Evolutionary conservation across 2,113 vertebrate genomes (phyloP), one percentile per base, ranked within the genome.

Genomic region (Aegithalos caudatus): DNA sequence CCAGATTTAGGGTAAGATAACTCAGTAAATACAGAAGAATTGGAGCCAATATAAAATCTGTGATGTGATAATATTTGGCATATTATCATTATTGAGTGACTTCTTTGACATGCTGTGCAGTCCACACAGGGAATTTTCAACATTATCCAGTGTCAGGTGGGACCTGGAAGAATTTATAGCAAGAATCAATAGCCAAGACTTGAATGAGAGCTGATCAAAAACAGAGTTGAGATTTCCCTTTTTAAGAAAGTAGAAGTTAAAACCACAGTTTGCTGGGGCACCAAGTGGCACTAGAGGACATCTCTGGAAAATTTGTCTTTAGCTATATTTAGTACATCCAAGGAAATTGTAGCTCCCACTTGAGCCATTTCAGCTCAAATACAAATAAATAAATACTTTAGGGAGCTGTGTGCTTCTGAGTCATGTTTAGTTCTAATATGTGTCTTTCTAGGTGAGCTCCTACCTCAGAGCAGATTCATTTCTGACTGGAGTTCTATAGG

Each of bases 241-340:
- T 80, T 72, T 77, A 79, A 76, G 83, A 79, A 48, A 50, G 45
- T 47, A 94, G 54, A 40, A 81, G 57, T 54, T 93, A 54, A 93
- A 88, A 51, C 24, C 54, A 44, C 50, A 33, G 61, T 95, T 94
- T 86, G 67, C 85, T 81, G 50, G 61, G 61, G 40, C 64, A 91
- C 57, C 77, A 58, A 83, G 47, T 12, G 6, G 69, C 64, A 86
- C 56, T 57, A 90, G 67, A 62, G 92, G 67, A 85, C 70, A 66
- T 62, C 74, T 79, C 87, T 95, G 76, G 87, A 94, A 93, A 91
- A 93, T 67, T 82, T 13, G 17, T 69, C 57, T 81, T 70, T 21
- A 82, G 51, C 64, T 77, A 9, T 86, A 47, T 88, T 92, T 89
- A 91, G 86, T 61, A 29, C 21, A 10, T 86, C 71, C 57, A 70